Evolutionary conservation across 2,888 invertebrate species (phyloP), one percentile per base, ranked within the genome.

Genomic region (Ecdyonurus torrentis): DNA sequence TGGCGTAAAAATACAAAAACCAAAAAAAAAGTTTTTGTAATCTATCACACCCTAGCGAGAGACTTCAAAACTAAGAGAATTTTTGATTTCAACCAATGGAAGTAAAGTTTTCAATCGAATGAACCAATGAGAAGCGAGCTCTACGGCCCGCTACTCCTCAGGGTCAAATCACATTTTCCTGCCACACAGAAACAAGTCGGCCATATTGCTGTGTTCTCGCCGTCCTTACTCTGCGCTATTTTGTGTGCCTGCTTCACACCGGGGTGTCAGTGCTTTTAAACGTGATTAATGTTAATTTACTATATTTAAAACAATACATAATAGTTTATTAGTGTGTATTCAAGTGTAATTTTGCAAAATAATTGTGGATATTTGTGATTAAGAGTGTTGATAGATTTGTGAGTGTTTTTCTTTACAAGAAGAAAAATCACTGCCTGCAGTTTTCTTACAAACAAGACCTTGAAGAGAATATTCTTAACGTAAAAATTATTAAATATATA

Each of bases 141-240:
- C 22, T 22, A n/a, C 19, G 55, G 22, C 55, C 55, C 55, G 55
- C 55, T 55, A 55, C 7, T 55, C 55, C 55, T 55, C 55, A 55
- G 55, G 55, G 55, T 55, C 55, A 55, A 55, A 55, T 55, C 55
- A 55, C 55, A 55, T 55, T 20, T 55, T 55, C 22, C 55, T 55
- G 55, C 55, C 55, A 55, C 55, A 55, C 55, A 55, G 55, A 55
- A 55, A 55, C 55, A 55, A 55, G 55, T 55, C 55, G 55, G 55
- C 55, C 55, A 55, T 55, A 55, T 55, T 55, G 55, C 55, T 55
- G 55, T 55, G 55, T 55, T 55, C 55, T 55, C 55, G 55, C 55
- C 55, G 55, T 55, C 55, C 55, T 55, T 22, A 55, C 19, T 7
- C 55, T 55, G 55, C 55, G 55, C 55, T 55, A 22, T 55, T 55